A percentile compares a stretch with the other conserved stretches of the same genome.
phyloP scores from a whole-genome alignment of 2,888 invertebrate genomes.

The Anaspis maculata region DNA sequence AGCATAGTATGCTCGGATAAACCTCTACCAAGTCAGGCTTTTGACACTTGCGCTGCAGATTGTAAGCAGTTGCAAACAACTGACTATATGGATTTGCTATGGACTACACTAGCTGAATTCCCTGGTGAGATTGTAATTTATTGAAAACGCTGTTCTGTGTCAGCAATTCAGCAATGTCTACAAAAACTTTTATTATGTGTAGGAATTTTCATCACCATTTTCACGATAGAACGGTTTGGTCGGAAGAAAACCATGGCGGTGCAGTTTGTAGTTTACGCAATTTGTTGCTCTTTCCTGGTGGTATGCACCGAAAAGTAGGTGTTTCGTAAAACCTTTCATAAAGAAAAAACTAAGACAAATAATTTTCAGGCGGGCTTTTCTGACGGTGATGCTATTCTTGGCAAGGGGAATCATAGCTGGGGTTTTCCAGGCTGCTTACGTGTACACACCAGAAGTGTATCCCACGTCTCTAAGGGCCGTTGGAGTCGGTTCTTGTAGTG shows the following conservation, averaged over 20 bases:
- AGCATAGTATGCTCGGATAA: slow-evolving; percentile 39
- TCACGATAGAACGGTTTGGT: slow-evolving; percentile 83
- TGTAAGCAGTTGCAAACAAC: slow-evolving; percentile 68
- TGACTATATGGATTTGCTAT: slow-evolving; percentile 86
- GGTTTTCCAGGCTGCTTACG: slow-evolving; percentile 90
- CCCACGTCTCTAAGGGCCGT: slow-evolving; percentile 82
- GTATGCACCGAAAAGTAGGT: slow-evolving; percentile 66
- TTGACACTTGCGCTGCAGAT: slow-evolving; percentile 54
- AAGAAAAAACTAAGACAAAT: slow-evolving; percentile 1
- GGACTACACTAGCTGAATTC: slow-evolving; percentile 92
- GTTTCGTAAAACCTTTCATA: no score
- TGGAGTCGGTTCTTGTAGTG: slow-evolving; percentile 88
- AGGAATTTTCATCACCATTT: slow-evolving; percentile 83
- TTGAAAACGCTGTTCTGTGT: no score
- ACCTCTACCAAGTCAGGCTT: slow-evolving; percentile 28
- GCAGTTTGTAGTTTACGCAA: slow-evolving; percentile 80
- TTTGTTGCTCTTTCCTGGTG: slow-evolving; percentile 64
- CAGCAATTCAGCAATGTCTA: no score
- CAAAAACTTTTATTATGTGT: slow-evolving; percentile 23
- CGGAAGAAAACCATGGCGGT: slow-evolving; percentile 87
- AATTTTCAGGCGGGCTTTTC: slow-evolving; percentile 54
- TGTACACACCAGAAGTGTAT: slow-evolving; percentile 93
- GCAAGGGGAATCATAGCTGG: slow-evolving; percentile 90
- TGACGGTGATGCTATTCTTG: slow-evolving; percentile 78
- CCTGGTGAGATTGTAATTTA: slow-evolving; percentile 61